Conservation (phyloP, 2,888 invertebrate genomes). For the Onchidella celtica region DNA sequence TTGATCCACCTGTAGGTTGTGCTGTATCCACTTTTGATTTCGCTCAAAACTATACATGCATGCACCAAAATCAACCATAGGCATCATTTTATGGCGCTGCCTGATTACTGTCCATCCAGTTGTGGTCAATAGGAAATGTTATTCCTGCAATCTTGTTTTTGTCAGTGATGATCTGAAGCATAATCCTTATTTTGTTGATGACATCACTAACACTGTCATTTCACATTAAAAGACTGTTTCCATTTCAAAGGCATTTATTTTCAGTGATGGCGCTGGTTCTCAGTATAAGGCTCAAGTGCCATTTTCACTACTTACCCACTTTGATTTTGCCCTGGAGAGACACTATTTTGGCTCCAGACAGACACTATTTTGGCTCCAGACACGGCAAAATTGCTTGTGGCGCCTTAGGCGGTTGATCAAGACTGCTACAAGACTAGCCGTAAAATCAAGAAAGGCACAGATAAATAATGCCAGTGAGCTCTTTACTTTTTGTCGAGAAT, state of each 20-base stretch:
- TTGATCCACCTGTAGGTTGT: no score
- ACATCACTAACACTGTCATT: not conserved
- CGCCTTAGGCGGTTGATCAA: not conserved
- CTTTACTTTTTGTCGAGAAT: not conserved
- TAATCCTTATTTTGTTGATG: not conserved
- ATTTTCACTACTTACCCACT: not conserved
- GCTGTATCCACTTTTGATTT: no score
- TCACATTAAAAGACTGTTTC: not conserved
- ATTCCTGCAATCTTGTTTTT: not conserved
- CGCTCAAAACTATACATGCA: no score
- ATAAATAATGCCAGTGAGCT: not conserved
- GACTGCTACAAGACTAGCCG: not conserved
- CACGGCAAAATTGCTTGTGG: not conserved
- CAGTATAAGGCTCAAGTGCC: slow-evolving; percentile 2
- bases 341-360: no score
- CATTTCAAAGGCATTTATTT: not conserved
- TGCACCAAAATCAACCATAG: no score
- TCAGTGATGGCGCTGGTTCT: not conserved
- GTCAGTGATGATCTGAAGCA: not conserved
- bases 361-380: not conserved
- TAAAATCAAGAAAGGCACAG: not conserved
- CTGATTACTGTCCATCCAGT: not conserved
- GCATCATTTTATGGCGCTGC: not conserved
- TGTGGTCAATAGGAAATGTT: not conserved
- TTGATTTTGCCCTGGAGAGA: not conserved